phyloP scores from a whole-genome alignment of 1,140 invertebrate species.

The Vollenhovia emeryi region DNA sequence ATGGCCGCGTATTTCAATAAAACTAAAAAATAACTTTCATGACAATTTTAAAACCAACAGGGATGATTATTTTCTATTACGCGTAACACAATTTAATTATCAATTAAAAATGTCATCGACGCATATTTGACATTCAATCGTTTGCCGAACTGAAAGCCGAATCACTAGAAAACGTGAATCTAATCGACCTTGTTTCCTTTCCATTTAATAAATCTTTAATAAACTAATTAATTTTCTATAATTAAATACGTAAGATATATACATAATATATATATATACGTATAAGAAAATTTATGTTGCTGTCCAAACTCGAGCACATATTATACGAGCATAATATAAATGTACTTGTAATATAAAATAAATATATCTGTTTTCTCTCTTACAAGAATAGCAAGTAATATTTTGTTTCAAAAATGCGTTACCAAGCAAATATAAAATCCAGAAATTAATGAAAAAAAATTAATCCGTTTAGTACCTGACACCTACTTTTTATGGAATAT shows the following conservation, averaged over 20 bases:
- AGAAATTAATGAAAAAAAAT: background rate
- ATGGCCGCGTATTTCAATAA: background rate
- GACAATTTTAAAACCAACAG: background rate
- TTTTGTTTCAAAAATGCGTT: background rate
- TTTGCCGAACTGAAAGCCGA: conserved; percentile 19
- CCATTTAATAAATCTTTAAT: background rate
- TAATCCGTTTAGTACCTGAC: background rate
- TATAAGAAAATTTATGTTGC: background rate
- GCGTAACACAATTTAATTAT: background rate
- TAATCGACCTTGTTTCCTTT: background rate
- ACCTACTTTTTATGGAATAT: background rate
- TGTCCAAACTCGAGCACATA: background rate
- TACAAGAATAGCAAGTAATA: background rate
- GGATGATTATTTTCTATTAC: background rate
- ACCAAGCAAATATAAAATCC: background rate
- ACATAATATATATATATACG: background rate
- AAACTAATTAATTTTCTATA: background rate
- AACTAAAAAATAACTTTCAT: background rate
- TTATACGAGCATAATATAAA: background rate
- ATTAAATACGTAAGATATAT: background rate
- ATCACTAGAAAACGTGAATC: background rate
- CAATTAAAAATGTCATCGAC: conserved; percentile 10
- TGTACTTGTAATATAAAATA: background rate
- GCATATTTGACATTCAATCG: background rate
- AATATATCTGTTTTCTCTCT: background rate